Base-by-base conservation (phyloP, 2,797 vertebrate genomes). In the Sylvilagus floridanus region DNA sequence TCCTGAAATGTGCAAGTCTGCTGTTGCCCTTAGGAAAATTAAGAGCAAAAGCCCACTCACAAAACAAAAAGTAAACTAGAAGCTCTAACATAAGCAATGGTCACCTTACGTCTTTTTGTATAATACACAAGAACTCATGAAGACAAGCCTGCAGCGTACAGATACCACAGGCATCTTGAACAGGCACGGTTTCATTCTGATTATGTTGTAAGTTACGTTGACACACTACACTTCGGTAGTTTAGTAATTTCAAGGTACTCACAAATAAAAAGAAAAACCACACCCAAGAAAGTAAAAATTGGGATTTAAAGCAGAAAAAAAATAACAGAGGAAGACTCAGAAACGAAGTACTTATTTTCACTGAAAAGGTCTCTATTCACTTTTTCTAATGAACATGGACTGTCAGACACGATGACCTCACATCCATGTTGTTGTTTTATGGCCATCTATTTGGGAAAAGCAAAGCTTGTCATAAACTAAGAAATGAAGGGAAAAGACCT, bases 1-100 rank as follows among this genome's bases (percentile, higher is more conserved):
- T 66, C 32, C 91, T 86, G 83, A 76, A 85, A 73, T 69, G 5
- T 78, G 11, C 22, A 95, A 94, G 85, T 71, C 14, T 42, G 14
- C 52, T 62, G 82, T 2, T 76, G 71, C 12, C 93, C 95, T 93
- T 50, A 76, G 47, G 93, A 94, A 91, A 92, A 26, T 72, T 91
- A 78, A 62, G 24, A 47, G 42, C 42, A 68, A 81, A 65, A 78
- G 65, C 28, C 28, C 2, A 32, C 2, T 32, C 4, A 86, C 30
- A 71, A 72, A 84, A 90, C 47, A 73, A 57, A 83, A 87, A 65
- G 57, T 66, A 84, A 85, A 88, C 65, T 24, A 95, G 32, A 90
- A 57, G 42, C 84, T 78, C 30, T 17, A 82, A 60, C 1, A 32
- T 57, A 79, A 93, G 65, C 12, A 60, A 68, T 11, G 11, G 17